phyloP scores from a whole-genome alignment of 2,797 vertebrate species.

The Nannoperca australis region DNA sequence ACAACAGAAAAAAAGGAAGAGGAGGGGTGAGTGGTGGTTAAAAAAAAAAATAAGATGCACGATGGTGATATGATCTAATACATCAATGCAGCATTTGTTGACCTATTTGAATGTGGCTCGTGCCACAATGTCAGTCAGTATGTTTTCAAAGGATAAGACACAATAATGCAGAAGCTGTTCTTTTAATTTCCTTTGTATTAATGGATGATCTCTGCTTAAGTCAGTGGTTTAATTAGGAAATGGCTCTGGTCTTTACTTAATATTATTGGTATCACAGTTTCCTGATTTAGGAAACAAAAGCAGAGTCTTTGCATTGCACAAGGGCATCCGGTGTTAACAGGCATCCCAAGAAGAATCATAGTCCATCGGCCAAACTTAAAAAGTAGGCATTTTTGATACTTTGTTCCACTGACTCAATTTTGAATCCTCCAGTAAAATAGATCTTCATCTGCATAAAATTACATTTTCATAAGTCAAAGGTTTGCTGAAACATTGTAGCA shows the following conservation, averaged over 20 bases:
- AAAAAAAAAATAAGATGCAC: slow-evolving; percentile 63
- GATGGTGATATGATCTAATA: slow-evolving; percentile 74
- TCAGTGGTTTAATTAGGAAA: slow-evolving; percentile 78
- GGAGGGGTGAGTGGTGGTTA: slow-evolving; percentile 62
- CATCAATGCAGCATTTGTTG: slow-evolving; percentile 69
- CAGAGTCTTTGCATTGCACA: neutral
- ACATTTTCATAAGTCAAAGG: neutral
- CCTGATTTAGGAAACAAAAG: slow-evolving; percentile 42
- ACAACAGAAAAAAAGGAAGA: slow-evolving; percentile 63
- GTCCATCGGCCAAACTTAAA: slow-evolving; percentile 8
- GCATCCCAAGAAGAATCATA: slow-evolving; percentile 22
- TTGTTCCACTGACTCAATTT: neutral
- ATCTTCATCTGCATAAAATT: slow-evolving; percentile 29
- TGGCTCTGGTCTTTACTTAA: slow-evolving; percentile 44
- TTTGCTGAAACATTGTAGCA: neutral
- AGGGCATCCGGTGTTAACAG: slow-evolving; percentile 6
- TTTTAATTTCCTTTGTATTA: slow-evolving; percentile 79
- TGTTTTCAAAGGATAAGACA: slow-evolving; percentile 78
- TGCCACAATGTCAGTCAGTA: slow-evolving; percentile 74
- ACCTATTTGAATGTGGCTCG: slow-evolving; percentile 75
- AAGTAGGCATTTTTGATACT: neutral
- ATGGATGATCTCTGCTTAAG: slow-evolving; percentile 79
- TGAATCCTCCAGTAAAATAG: slow-evolving; percentile 7
- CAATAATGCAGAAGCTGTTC: slow-evolving; percentile 76
- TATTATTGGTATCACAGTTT: slow-evolving; percentile 31